These are phyloP conservation scores for Lamprologus sp. DNA, from an alignment of 2,113 vertebrate species.

Conservation along the genomic window DNA sequence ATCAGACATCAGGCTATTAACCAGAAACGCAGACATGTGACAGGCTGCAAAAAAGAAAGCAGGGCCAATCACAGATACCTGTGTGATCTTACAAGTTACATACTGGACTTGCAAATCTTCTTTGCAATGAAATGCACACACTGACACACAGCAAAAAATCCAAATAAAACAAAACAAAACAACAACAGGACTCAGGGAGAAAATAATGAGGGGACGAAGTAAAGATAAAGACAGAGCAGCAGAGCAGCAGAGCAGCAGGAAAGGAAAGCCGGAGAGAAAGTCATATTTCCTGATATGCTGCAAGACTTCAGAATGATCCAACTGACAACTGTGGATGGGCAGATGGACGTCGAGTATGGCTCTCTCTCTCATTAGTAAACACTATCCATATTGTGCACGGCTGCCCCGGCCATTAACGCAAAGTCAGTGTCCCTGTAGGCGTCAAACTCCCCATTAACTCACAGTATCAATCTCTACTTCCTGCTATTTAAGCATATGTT, in stretches of 20 bases:
- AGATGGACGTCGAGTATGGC: conserved; percentile 6
- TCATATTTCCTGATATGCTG: not conserved
- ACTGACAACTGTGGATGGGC: conserved; percentile 1
- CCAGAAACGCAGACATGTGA: not conserved
- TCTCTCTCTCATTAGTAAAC: conserved; percentile 34
- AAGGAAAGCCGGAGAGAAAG: not conserved
- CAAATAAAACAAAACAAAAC: not conserved
- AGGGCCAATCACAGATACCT: not conserved
- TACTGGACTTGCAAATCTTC: not conserved
- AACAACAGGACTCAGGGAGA: not conserved
- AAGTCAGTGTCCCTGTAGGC: conserved; percentile 21
- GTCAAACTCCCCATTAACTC: conserved; percentile 38
- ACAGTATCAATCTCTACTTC: not conserved
- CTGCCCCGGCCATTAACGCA: conserved; percentile 21
- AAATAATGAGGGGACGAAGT: not conserved
- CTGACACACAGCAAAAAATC: not conserved
- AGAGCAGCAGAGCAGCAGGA: not conserved
- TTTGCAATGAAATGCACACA: not conserved
- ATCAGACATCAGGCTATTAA: conserved; percentile 19
- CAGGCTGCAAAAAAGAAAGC: not conserved
- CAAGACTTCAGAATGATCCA: conserved; percentile 2
- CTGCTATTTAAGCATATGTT: conserved; percentile 16
- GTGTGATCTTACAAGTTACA: not conserved
- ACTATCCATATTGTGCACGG: not conserved
- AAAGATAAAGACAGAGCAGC: not conserved